Evolutionary conservation across 2,797 vertebrate species (phyloP), one percentile per base, ranked within the genome.

Genomic region (Notamacropus eugenii): DNA sequence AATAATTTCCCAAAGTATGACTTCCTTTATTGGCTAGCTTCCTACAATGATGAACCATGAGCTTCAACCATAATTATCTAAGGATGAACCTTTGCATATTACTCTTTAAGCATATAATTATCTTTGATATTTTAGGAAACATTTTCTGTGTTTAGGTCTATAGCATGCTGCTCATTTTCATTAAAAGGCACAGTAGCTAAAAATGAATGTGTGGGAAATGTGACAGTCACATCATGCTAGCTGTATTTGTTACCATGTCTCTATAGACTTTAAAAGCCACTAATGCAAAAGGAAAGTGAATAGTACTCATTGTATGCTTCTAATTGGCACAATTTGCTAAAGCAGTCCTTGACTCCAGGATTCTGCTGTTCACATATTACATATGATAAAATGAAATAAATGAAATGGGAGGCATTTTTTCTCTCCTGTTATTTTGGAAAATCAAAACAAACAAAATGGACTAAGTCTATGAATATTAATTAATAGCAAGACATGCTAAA

Each of bases 31-130:
- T 98, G 98, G 98, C 97, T 98, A 92, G 92, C 91, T 97, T 98
- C 97, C 98, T 97, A 98, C 95, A 94, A 93, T 93, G 95, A 96
- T 94, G 96, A 97, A 95, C 98, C 95, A 93, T 95, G 98, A 98
- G 96, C 97, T 95, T 95, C 94, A 94, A 87, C 98, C 97, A 96
- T 97, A 98, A 98, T 98, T 98, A 98, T 98, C 98, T 96, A 94
- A 96, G 98, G 97, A 97, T 97, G 96, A 96, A 95, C 98, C 96
- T 98, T 98, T 98, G 96, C 97, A 98, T 98, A 98, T 98, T 98
- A 97, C 93, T 98, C 90, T 96, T 97, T 97, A 98, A 97, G 97
- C 97, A 98, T 98, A 98, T 98, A 98, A 98, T 98, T 98, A 98
- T 97, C 97, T 98, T 97, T 95, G 97, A 97, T 98, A 98, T 98